These are phyloP conservation scores for Tragelaphus imberbis DNA, from an alignment of 2,113 vertebrate genomes.

Conservation along the genomic window DNA sequence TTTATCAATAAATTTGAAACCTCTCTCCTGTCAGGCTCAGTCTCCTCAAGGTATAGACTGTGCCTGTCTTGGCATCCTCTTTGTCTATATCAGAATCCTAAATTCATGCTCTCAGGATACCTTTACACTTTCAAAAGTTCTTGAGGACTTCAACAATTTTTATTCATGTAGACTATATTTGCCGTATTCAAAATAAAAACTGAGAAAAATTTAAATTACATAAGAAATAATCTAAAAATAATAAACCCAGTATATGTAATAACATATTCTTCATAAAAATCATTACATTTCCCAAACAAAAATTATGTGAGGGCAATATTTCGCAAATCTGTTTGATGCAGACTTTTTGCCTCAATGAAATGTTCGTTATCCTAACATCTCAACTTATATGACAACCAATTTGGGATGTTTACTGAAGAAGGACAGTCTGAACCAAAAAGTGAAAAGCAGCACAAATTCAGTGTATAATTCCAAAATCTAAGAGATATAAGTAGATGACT, in stretches of 20 bases:
- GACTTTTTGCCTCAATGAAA: neutral
- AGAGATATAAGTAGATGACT: neutral
- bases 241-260: neutral
- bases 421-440: neutral
- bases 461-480: neutral
- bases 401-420: neutral
- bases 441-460: neutral
- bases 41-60: neutral
- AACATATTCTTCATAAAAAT: neutral
- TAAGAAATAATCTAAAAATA: neutral
- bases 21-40: neutral
- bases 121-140: neutral
- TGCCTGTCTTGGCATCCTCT: neutral
- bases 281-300: neutral
- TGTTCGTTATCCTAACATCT: neutral
- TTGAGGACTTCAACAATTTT: neutral
- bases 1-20: neutral
- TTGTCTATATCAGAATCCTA: neutral
- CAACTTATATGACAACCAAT: conserved; percentile 4
- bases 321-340: neutral
- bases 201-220: neutral
- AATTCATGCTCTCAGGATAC: neutral
- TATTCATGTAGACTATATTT: neutral
- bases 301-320: neutral
- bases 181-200: neutral